Percentiles rank a stretch among this genome's conserved stretches.
Conservation (phyloP, 1,140 invertebrate genomes). For the Cydia splendana region DNA sequence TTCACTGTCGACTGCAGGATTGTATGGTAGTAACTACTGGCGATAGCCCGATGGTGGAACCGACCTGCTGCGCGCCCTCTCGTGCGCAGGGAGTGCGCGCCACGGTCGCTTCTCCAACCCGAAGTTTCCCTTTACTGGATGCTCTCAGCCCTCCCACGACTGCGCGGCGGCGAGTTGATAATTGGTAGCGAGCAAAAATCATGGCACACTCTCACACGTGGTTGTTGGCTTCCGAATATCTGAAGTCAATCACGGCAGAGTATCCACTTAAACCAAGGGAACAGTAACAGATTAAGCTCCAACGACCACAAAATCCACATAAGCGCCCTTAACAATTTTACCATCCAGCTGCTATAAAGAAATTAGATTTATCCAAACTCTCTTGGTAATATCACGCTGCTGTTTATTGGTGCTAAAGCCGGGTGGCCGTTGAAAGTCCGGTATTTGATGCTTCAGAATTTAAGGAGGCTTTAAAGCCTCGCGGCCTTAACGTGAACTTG, state of each 20-base stretch:
- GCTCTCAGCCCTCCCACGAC: background rate
- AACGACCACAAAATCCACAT: background rate
- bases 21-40: background rate
- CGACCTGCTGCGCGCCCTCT: background rate
- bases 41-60: background rate
- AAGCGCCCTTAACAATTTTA: background rate
- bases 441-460: background rate
- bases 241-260: background rate
- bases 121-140: background rate
- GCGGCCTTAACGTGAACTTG: conserved; percentile 27
- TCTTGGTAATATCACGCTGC: background rate
- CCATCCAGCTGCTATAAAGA: background rate
- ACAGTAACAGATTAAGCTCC: background rate
- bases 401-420: conserved; percentile 27
- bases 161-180: too few species aligned
- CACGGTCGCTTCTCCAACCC: background rate
- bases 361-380: background rate
- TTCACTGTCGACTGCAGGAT: background rate
- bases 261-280: background rate
- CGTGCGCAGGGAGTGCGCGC: conserved; percentile 9
- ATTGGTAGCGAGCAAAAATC: too few species aligned
- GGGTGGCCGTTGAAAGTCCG: conserved; percentile 4
- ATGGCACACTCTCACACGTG: too few species aligned
- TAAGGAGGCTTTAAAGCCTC: background rate
- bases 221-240: background rate